phyloP scores from a whole-genome alignment of 2,797 vertebrate genomes.

The Paedocypris micromegethes region DNA sequence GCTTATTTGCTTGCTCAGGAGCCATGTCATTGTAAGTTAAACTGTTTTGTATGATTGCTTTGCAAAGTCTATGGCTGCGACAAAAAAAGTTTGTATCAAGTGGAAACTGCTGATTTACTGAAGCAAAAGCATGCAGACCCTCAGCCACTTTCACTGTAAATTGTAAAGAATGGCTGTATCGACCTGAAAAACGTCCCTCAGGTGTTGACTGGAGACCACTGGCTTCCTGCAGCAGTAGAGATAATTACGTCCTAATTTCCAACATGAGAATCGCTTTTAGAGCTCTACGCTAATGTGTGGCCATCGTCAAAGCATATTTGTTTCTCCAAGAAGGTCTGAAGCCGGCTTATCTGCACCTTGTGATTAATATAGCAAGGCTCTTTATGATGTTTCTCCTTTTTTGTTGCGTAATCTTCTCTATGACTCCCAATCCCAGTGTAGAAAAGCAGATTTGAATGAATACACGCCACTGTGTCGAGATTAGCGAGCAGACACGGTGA shows the following conservation, averaged over 20 bases:
- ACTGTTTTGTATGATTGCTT: no score
- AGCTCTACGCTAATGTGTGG: background rate
- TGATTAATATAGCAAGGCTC: constrained; percentile 55
- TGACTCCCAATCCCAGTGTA: constrained; percentile 52
- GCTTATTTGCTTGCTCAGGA: no score
- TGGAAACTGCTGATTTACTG: no score
- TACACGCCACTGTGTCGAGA: constrained; percentile 61
- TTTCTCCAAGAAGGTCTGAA: constrained; percentile 46
- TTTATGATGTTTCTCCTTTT: constrained; percentile 55
- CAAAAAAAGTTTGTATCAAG: no score
- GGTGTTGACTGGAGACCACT: constrained; percentile 15
- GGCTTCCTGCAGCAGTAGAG: constrained; percentile 18
- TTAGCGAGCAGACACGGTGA: constrained; percentile 38
- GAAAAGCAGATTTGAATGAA: constrained; percentile 61
- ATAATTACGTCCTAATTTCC: constrained; percentile 30
- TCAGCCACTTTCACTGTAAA: constrained; percentile 49
- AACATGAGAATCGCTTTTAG: background rate
- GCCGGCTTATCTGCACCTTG: constrained; percentile 60
- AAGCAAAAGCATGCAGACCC: constrained; percentile 47
- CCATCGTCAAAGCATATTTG: constrained; percentile 17
- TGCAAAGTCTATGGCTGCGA: no score
- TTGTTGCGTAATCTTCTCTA: constrained; percentile 58
- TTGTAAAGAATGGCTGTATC: constrained; percentile 49
- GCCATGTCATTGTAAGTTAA: no score
- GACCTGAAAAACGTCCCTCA: constrained; percentile 46